phyloP scores from a whole-genome alignment of 1,140 invertebrate genomes.

The Lordiphosa mommai region DNA sequence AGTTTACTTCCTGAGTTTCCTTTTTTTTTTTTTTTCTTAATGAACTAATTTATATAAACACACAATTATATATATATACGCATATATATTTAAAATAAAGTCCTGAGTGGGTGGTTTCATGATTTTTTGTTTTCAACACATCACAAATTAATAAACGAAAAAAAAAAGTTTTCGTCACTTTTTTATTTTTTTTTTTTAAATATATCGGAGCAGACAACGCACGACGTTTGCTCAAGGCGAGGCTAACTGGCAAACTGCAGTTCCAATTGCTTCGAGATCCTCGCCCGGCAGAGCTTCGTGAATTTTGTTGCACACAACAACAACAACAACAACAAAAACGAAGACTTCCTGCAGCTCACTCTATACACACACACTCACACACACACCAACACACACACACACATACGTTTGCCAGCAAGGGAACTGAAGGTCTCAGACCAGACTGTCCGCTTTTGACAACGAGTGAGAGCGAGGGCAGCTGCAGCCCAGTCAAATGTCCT shows the following conservation, averaged over 20 bases:
- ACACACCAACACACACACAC: neutral
- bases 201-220: slow-evolving; percentile 22
- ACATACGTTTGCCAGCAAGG: neutral
- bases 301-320: slow-evolving; percentile 21
- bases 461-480: too few relatives aligned
- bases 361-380: slow-evolving; percentile 10
- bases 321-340: slow-evolving; percentile 10
- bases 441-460: too few relatives aligned
- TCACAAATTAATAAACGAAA: too few relatives aligned
- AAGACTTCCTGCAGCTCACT: slow-evolving; percentile 28
- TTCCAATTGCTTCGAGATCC: slow-evolving; percentile 16
- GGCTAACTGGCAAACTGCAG: slow-evolving; percentile 67
- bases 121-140: neutral
- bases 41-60: neutral
- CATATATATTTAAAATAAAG: too few relatives aligned
- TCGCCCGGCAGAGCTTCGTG: slow-evolving; percentile 6
- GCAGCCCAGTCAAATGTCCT: too few relatives aligned
- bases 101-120: neutral
- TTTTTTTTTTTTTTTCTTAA: neutral
- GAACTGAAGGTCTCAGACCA: neutral
- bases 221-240: slow-evolving; percentile 66
- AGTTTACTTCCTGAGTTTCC: slow-evolving; percentile 14
- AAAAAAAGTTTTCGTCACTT: neutral
- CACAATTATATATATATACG: too few relatives aligned
- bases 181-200: slow-evolving; percentile 4